phyloP scores from a whole-genome alignment of 2,888 invertebrate species.

The Drosophila yooni region DNA sequence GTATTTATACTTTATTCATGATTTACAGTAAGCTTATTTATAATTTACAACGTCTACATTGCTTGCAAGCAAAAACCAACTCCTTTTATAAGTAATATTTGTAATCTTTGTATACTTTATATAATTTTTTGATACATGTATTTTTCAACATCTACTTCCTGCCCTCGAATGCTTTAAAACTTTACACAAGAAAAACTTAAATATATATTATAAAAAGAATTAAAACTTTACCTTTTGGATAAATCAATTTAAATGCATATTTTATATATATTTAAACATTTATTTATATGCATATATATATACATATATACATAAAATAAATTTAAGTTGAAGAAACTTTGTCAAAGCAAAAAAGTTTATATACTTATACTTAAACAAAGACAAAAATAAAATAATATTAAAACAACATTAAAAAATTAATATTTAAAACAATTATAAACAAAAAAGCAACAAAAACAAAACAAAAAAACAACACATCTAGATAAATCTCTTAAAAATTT shows the following conservation, averaged over 20 bases:
- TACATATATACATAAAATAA: conserved; percentile 35
- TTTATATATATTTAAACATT: conserved; percentile 78
- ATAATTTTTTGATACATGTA: conserved; percentile 78
- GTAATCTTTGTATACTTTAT: conserved; percentile 61
- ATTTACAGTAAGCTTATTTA: conserved; percentile 15
- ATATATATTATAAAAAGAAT: conserved; percentile 69
- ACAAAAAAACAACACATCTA: conserved; percentile 71
- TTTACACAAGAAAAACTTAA: conserved; percentile 71
- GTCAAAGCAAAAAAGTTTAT: conserved; percentile 74
- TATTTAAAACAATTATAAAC: conserved; percentile 59
- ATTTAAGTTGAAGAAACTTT: conserved; percentile 74
- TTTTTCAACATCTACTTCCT: conserved; percentile 81
- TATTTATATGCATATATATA: conserved; percentile 73
- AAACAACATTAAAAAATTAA: conserved; percentile 72
- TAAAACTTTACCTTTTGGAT: conserved; percentile 81
- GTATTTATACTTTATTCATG: neutral
- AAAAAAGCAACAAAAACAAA: conserved; percentile 32
- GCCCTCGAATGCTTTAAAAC: conserved; percentile 81
- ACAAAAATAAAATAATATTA: conserved; percentile 64
- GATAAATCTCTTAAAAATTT: conserved; percentile 82
- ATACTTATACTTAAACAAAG: conserved; percentile 70
- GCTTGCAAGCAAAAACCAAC: conserved; percentile 39
- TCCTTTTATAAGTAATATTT: conserved; percentile 65
- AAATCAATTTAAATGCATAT: conserved; percentile 80
- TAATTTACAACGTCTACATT: conserved; percentile 53